Base-by-base conservation (phyloP, 2,888 invertebrate genomes). In the Oligia strigilis region DNA sequence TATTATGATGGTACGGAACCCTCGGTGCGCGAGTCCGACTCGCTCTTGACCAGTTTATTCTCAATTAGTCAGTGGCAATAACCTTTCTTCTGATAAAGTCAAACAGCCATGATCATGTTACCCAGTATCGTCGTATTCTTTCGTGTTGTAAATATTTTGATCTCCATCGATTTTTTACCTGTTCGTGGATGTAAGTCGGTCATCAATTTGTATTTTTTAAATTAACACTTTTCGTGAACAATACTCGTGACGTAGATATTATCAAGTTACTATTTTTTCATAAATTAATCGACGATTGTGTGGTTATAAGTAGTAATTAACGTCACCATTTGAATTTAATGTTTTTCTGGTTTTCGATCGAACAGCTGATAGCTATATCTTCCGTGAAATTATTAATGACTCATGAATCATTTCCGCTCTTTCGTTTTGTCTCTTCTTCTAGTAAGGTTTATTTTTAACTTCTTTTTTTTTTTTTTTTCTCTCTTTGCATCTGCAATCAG, bases 371-470 rank as follows among this genome's bases (percentile, higher is more conserved):
- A 19, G 58, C 23, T 58, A 52, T 58, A 74, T 52, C 19, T 46
- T 55, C 17, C 17, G 46, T 55, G 82, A 76, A 65, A 46, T 64
- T 43, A 36, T 64, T 19, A 36, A 62, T 75, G 36, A 58, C 5
- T 9, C 5, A 9, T 62, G 14, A 62, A 40, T 49, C 49, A 40
- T 52, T n/a, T 66, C n/a, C 6, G 43, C 2, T 29, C 23, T 62
- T 67, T 55, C 14, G 8, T 64, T 62, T 8, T 64, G 9, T 40
- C 19, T 46, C 6, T 52, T 55, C 8, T 67, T 23, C 4, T 66
- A 43, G 9, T 43, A 43, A 29, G 29, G 29, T 29, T 29, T 29
- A 29, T 29, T 29, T 29, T 29, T 29, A 29, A 29, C 29, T 29
- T 29, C 29, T 29, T n/a, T n/a, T n/a, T n/a, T n/a, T n/a, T n/a